Conservation (phyloP, 2,888 invertebrate species). For the Caenorhabditis drosophilae region DNA sequence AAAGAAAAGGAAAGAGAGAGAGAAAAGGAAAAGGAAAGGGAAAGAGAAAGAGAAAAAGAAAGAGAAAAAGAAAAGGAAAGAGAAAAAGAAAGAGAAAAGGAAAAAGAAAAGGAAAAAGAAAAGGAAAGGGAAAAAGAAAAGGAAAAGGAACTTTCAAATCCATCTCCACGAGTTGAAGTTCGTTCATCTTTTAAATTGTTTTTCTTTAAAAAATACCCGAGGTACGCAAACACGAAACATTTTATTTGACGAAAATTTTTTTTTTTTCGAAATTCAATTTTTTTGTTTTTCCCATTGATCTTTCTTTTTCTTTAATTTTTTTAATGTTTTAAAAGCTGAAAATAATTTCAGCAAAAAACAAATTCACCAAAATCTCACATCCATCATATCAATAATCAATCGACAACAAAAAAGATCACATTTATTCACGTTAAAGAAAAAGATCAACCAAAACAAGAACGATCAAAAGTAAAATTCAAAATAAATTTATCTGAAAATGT, state of each 20-base stretch:
- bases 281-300: background rate
- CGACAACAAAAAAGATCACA: background rate
- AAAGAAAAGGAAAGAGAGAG: background rate
- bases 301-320: background rate
- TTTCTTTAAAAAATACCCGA: background rate
- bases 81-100: constrained; percentile 3
- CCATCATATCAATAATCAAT: no score
- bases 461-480: no score
- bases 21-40: background rate
- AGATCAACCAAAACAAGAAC: background rate
- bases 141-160: no score
- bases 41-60: constrained; percentile 1
- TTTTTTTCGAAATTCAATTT: no score
- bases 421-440: constrained; percentile 2
- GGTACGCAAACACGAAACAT: background rate
- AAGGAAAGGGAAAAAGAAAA: constrained; percentile 5
- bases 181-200: constrained; percentile 3
- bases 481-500: no score
- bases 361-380: no score
- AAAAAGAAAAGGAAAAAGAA: constrained; percentile 3
- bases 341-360: constrained; percentile 7
- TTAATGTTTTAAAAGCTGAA: constrained; percentile 2
- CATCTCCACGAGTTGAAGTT: no score
- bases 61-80: constrained; percentile 3
- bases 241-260: background rate